These are phyloP conservation scores for Micropoecilia bifurca DNA, from an alignment of 2,797 vertebrate species.

Conservation along the genomic window DNA sequence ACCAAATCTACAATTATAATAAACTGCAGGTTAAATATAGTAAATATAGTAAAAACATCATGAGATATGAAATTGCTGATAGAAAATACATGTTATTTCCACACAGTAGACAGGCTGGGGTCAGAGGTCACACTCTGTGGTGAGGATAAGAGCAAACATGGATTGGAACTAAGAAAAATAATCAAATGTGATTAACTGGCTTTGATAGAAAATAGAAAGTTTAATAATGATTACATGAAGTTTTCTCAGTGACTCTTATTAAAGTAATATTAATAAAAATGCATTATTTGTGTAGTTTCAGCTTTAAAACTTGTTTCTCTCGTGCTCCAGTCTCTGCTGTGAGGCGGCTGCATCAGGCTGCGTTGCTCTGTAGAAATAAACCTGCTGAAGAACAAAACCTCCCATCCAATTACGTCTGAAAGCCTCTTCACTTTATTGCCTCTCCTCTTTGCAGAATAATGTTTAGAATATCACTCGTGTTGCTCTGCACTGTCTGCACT, in stretches of 20 bases:
- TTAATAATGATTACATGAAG: neutral
- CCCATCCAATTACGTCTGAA: neutral
- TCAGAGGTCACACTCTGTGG: neutral
- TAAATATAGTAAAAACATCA: too few relatives aligned
- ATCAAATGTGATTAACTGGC: neutral
- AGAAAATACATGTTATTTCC: neutral
- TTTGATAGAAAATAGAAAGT: neutral
- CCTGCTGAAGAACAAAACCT: neutral
- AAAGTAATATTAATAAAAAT: neutral
- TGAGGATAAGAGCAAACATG: neutral
- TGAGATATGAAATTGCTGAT: neutral
- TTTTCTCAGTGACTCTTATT: neutral
- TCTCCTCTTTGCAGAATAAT: neutral
- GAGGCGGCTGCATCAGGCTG: too few relatives aligned
- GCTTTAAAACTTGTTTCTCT: neutral
- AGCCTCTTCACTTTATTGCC: slow-evolving; percentile 3
- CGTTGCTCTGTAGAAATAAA: neutral
- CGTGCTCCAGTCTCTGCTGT: neutral
- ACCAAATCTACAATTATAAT: neutral
- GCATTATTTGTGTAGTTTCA: neutral
- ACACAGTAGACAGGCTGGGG: neutral
- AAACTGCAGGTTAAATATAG: neutral
- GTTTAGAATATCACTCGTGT: neutral
- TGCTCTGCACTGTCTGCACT: neutral
- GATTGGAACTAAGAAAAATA: neutral